Conservation (phyloP, 2,797 vertebrate genomes). For the Poeciliopsis infans region DNA sequence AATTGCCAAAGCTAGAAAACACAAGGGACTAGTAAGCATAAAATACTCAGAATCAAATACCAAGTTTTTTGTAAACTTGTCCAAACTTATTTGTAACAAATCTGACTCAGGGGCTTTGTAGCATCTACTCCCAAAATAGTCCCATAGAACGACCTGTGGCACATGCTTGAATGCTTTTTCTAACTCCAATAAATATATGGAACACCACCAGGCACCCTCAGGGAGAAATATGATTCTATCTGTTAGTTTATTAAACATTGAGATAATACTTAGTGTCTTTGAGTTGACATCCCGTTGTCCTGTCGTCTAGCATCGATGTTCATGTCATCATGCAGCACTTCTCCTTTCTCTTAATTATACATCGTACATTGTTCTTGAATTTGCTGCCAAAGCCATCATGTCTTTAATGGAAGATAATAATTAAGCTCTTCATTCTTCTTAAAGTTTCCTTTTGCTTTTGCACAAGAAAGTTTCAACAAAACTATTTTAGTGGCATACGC, state of each 20-base stretch:
- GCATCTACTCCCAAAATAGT: too few species aligned
- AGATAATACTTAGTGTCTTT: not conserved
- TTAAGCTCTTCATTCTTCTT: not conserved
- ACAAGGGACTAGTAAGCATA: too few species aligned
- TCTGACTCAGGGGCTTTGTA: too few species aligned
- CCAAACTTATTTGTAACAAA: too few species aligned
- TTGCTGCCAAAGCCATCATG: not conserved
- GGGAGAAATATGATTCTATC: not conserved
- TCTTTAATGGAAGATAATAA: not conserved
- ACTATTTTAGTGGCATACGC: not conserved
- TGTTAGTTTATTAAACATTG: not conserved
- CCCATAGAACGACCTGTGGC: too few species aligned
- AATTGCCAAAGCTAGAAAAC: too few species aligned
- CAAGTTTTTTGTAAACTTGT: too few species aligned
- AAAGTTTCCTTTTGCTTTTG: constrained; percentile 23
- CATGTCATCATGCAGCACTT: not conserved
- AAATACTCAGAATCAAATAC: too few species aligned
- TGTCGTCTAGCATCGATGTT: not conserved
- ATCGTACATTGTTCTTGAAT: not conserved
- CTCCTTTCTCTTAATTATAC: not conserved
- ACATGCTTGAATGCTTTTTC: too few species aligned
- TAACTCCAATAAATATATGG: too few species aligned
- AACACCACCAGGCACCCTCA: too few species aligned
- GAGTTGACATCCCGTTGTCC: not conserved
- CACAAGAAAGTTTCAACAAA: constrained; percentile 32